phyloP scores from a whole-genome alignment of 2,113 vertebrate species.

The Sisor rabdophorus region DNA sequence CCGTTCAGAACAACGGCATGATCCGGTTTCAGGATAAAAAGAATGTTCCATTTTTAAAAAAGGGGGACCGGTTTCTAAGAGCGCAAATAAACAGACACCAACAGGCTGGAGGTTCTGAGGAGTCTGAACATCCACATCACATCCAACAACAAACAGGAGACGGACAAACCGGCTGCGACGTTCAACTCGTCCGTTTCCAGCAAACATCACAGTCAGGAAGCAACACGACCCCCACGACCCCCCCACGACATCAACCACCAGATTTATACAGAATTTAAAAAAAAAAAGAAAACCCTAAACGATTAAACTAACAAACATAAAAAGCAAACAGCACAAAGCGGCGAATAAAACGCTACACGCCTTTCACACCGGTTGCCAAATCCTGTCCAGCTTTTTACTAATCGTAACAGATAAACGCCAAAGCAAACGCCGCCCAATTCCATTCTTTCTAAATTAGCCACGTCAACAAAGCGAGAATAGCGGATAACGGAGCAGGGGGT shows the following conservation, averaged over 20 bases:
- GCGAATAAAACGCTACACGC: constrained; percentile 5
- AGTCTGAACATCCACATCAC: constrained; percentile 27
- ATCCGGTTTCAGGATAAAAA: not conserved
- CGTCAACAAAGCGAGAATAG: too few species aligned
- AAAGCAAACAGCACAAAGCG: constrained; percentile 20
- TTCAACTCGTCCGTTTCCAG: constrained; percentile 48
- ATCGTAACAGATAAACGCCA: too few species aligned
- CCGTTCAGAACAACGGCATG: not conserved
- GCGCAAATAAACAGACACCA: constrained; percentile 39
- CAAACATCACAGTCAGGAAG: constrained; percentile 39
- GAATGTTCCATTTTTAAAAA: not conserved
- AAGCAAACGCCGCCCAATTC: too few species aligned
- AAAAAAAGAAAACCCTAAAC: constrained; percentile 44
- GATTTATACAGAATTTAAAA: too few species aligned
- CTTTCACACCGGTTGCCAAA: not conserved
- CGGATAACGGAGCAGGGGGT: too few species aligned
- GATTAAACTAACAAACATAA: constrained; percentile 50
- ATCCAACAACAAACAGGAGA: constrained; percentile 58
- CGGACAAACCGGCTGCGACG: constrained; percentile 26
- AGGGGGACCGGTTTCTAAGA: constrained; percentile 31
- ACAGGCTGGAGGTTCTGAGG: constrained; percentile 50
- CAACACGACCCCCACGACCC: constrained; percentile 54
- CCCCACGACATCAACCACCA: too few species aligned
- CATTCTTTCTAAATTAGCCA: not conserved
- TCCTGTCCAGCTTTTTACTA: too few species aligned